These are phyloP conservation scores for Autographa pulchrina DNA, from an alignment of 2,888 invertebrate genomes.

Conservation along the genomic window DNA sequence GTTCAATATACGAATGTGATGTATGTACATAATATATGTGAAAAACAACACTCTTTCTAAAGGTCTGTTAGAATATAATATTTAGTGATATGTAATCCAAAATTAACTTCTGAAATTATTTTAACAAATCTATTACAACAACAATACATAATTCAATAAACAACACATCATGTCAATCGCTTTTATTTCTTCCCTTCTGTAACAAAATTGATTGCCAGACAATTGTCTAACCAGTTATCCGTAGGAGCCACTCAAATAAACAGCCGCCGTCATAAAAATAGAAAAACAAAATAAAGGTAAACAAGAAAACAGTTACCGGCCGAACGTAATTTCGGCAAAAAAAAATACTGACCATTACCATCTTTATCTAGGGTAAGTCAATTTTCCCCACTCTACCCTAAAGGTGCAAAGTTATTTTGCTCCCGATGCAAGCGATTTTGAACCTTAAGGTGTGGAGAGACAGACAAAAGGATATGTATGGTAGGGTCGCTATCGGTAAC, in stretches of 20 bases:
- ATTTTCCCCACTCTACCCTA: constrained; percentile 81
- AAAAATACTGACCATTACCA: constrained; percentile 85
- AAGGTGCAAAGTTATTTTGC: constrained; percentile 49
- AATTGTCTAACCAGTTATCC: constrained; percentile 55
- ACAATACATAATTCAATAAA: constrained; percentile 30
- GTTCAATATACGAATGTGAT: no score
- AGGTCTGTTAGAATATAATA: no score
- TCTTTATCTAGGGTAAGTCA: constrained; percentile 88
- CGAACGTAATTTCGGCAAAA: constrained; percentile 81
- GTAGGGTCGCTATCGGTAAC: constrained; percentile 65
- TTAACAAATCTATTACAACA: neutral
- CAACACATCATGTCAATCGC: constrained; percentile 27
- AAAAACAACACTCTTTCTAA: no score
- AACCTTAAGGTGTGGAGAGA: constrained; percentile 54
- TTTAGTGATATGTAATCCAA: no score
- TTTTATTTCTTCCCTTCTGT: constrained; percentile 27
- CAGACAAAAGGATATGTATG: constrained; percentile 29
- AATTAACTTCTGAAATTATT: no score
- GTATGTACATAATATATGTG: no score
- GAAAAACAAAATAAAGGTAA: constrained; percentile 83
- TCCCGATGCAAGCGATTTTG: constrained; percentile 39
- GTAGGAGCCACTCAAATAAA: constrained; percentile 31
- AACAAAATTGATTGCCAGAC: constrained; percentile 45
- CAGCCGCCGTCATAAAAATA: constrained; percentile 62
- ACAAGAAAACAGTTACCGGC: constrained; percentile 82